Evolutionary conservation across 2,797 vertebrate genomes (phyloP), one percentile per base, ranked within the genome.

Genomic region (Siniperca obscura): DNA sequence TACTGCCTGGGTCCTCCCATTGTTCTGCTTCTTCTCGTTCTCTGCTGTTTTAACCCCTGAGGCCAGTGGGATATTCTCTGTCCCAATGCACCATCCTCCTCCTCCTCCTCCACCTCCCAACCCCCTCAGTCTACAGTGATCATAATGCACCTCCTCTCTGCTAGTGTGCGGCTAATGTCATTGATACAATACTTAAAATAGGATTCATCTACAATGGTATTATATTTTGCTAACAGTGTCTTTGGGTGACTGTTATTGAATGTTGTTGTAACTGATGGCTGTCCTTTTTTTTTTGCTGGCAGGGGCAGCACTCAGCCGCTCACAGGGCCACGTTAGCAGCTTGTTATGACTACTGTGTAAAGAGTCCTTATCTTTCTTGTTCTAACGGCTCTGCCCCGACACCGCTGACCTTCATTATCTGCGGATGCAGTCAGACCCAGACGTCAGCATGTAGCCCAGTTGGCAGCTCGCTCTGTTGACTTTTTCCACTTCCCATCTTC

Each of bases 331-430:
- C 1, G 7, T 72, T 40, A 50, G 84, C 67, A 14, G 78, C 83
- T 52, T 87, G 84, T 89, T 89, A 69, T 90, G 81, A 82, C 79
- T 85, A 25, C 56, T 2, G 4, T 82, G 75, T 80, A 84, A 77
- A 93, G 87, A 85, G 74, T 72, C 78, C 76, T 90, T 91, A 90
- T 94, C 93, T 80, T 3, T 89, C 84, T 93, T 81, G 73, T 83
- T 90, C 19, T 90, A 73, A 61, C 56, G 30, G 76, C 87, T 87
- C 78, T 40, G 81, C 81, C 77, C 34, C 25, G 40, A 74, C 85
- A 70, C 87, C 21, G 60, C 87, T 86, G 92, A 91, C 92, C 88
- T 89, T 86, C 80, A 86, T 86, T 93, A 94, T 94, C 90, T 85
- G 86, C 91, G 90, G 92, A 94, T 90, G 84, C 90, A 90, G 90